phyloP scores from a whole-genome alignment of 2,888 invertebrate species.

The Caenorhabditis sp. region DNA sequence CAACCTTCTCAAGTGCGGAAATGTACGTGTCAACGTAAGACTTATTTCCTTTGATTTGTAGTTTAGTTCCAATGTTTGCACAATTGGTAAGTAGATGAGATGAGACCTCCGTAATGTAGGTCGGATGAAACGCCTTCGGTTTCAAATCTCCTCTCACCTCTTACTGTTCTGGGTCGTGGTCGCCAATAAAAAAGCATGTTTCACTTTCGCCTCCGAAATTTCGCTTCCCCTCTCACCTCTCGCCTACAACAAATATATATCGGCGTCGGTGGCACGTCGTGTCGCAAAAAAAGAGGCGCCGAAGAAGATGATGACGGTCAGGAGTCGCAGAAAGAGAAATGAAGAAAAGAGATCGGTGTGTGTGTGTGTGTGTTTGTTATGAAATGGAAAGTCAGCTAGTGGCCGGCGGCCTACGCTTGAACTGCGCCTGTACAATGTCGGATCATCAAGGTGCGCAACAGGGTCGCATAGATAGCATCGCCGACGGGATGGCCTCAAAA shows the following conservation, averaged over 20 bases:
- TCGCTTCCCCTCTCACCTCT: constrained; percentile 5
- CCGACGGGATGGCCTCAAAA: constrained; percentile 47
- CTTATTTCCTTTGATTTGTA: neutral
- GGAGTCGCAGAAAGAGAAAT: constrained; percentile 14
- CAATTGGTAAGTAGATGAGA: constrained; percentile 37
- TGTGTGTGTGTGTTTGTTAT: too few relatives aligned
- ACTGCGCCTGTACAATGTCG: constrained; percentile 10
- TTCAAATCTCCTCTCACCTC: constrained; percentile 56
- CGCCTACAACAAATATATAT: constrained; percentile 56
- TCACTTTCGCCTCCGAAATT: constrained; percentile 54
- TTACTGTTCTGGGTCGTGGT: constrained; percentile 59
- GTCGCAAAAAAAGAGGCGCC: constrained; percentile 39
- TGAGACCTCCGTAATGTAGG: constrained; percentile 51
- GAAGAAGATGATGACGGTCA: constrained; percentile 45
- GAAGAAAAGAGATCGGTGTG: constrained; percentile 26
- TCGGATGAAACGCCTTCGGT: constrained; percentile 61
- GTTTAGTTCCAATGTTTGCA: constrained; percentile 50
- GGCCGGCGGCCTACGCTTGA: neutral
- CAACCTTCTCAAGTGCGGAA: neutral
- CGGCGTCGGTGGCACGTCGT: constrained; percentile 41
- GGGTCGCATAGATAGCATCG: constrained; percentile 28
- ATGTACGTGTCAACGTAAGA: neutral
- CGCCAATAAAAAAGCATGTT: constrained; percentile 59
- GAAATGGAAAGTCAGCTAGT: constrained; percentile 56
- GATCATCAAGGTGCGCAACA: constrained; percentile 47